phyloP scores from a whole-genome alignment of 2,113 vertebrate species.

The Takifugu bimaculatus region DNA sequence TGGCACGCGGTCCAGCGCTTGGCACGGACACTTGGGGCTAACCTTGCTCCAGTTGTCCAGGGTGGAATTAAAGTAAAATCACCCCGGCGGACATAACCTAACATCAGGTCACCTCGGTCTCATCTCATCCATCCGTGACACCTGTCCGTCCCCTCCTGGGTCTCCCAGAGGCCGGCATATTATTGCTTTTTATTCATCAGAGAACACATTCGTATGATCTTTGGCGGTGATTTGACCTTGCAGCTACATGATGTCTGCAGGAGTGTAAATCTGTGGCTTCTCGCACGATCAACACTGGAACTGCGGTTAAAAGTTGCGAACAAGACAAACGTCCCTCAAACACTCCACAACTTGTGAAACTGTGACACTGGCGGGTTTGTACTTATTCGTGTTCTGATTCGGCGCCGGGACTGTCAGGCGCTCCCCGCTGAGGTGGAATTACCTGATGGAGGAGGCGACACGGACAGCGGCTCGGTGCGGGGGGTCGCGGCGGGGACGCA shows the following conservation, averaged over 20 bases:
- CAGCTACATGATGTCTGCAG: neutral
- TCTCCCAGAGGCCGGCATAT: neutral
- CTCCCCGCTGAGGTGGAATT: conserved; percentile 7
- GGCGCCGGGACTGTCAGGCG: neutral
- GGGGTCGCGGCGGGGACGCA: conserved; percentile 77
- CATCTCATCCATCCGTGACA: conserved; percentile 1
- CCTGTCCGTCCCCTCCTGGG: neutral
- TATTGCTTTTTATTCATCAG: neutral
- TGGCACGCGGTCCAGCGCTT: conserved; percentile 60
- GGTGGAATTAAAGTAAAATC: conserved; percentile 57
- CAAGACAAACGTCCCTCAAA: neutral
- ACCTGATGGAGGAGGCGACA: conserved; percentile 75
- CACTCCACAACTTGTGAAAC: neutral
- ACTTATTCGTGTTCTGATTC: no score
- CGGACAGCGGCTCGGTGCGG: conserved; percentile 69
- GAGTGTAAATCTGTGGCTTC: neutral
- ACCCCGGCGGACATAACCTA: conserved; percentile 36
- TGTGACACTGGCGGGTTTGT: no score
- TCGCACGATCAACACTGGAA: neutral
- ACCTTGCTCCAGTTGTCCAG: conserved; percentile 59
- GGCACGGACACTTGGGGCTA: conserved; percentile 56
- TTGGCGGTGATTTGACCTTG: conserved; percentile 7
- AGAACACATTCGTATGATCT: neutral
- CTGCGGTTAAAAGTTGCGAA: neutral
- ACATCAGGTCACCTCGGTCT: conserved; percentile 18